A percentile compares a stretch with the other conserved stretches of the same genome.
These are phyloP conservation scores for Drosophila nannoptera DNA, from an alignment of 1,140 invertebrate species.

Conservation along the genomic window DNA sequence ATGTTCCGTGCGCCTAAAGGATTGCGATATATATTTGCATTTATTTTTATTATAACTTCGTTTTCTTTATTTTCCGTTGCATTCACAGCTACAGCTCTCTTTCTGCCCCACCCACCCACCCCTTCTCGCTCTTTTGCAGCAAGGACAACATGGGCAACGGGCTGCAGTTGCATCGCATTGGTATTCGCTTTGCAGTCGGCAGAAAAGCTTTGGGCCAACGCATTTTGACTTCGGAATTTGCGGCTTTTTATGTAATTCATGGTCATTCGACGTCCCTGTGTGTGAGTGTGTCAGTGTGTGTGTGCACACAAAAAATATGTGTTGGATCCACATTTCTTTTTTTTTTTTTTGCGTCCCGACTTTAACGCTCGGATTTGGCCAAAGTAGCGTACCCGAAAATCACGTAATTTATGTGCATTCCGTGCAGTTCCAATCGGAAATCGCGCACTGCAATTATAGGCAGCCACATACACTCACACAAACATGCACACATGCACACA, in stretches of 20 bases:
- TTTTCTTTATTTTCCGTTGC: constrained; percentile 32
- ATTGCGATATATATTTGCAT: constrained; percentile 76
- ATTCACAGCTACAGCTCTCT: not conserved
- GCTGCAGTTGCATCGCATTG: constrained; percentile 44
- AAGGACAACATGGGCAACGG: constrained; percentile 51
- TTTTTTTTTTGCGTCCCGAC: constrained; percentile 12
- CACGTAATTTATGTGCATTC: constrained; percentile 72
- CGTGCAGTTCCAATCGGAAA: constrained; percentile 40
- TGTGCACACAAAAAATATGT: constrained; percentile 30
- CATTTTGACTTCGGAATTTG: constrained; percentile 78
- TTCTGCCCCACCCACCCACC: too few species aligned
- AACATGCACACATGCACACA: too few species aligned
- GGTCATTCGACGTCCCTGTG: constrained; percentile 57
- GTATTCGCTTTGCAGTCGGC: constrained; percentile 54
- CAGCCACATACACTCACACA: constrained; percentile 16
- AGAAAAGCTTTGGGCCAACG: constrained; percentile 59
- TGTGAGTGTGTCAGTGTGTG: constrained; percentile 14
- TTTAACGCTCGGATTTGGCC: constrained; percentile 60
- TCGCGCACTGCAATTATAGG: constrained; percentile 57
- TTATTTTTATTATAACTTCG: constrained; percentile 30
- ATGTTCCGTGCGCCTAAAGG: constrained; percentile 74
- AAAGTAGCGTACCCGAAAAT: constrained; percentile 68
- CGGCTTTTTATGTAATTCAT: constrained; percentile 78
- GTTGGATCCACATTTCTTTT: constrained; percentile 10
- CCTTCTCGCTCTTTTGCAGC: constrained; percentile 5